Percentiles rank a stretch among this genome's conserved stretches.
Evolutionary conservation across 2,888 invertebrate genomes (phyloP).

Genomic region (Chloroclystis v-ata): DNA sequence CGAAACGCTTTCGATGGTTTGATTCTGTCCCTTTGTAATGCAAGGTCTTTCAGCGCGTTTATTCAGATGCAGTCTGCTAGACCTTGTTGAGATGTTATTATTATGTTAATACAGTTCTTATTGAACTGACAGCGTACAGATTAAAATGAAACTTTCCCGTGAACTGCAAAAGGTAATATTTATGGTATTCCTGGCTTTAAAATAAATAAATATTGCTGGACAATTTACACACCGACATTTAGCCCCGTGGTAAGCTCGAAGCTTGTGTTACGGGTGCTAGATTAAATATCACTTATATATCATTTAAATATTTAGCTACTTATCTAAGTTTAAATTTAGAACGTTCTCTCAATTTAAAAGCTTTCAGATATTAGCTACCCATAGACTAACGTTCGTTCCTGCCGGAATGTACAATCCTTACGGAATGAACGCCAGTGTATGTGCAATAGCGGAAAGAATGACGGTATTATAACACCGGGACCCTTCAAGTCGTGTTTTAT

Average conservation of each 20-base stretch:
- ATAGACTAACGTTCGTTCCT: too few species aligned
- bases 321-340: neutral
- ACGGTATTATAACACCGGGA: too few species aligned
- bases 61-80: conserved; percentile 36
- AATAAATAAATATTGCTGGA: too few species aligned
- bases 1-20: conserved; percentile 58
- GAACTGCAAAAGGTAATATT: conserved; percentile 1
- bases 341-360: neutral
- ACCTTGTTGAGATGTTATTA: conserved; percentile 25
- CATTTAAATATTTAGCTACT: neutral
- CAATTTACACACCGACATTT: too few species aligned
- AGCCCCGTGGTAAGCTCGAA: too few species aligned
- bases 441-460: too few species aligned
- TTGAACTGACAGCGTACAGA: conserved; percentile 7
- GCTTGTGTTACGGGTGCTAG: too few species aligned
- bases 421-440: too few species aligned
- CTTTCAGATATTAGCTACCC: too few species aligned
- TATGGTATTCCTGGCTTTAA: neutral
- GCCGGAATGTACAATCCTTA: too few species aligned
- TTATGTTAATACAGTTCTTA: conserved; percentile 31
- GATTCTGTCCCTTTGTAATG: conserved; percentile 53
- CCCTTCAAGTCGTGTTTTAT: too few species aligned
- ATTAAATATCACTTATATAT: too few species aligned
- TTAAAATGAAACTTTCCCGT: conserved; percentile 5
- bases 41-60: conserved; percentile 41